These are phyloP conservation scores for Fukomys damarensis DNA, from an alignment of 2,113 vertebrate species.

Conservation along the genomic window DNA sequence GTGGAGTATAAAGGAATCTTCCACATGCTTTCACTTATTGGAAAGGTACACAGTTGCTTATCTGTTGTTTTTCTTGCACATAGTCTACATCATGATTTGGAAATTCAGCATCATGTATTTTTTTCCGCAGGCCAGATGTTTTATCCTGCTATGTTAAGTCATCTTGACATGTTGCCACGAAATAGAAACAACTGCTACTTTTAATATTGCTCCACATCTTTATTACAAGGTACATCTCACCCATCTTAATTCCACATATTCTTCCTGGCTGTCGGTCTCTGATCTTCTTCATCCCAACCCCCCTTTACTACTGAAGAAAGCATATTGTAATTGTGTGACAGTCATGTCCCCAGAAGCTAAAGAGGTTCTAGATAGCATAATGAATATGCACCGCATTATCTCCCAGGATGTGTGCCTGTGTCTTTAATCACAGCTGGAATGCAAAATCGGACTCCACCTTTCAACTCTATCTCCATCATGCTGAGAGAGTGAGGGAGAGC, in stretches of 20 bases:
- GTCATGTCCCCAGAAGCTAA: constrained; percentile 83
- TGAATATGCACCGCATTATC: constrained; percentile 86
- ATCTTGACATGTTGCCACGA: constrained; percentile 86
- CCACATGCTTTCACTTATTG: constrained; percentile 76
- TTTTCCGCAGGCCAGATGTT: constrained; percentile 84
- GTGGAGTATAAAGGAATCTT: constrained; percentile 70
- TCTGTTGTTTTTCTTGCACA: constrained; percentile 75
- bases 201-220: constrained; percentile 85
- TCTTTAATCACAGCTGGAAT: constrained; percentile 92
- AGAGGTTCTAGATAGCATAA: constrained; percentile 90
- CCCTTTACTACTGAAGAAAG: constrained; percentile 75
- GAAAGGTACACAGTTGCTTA: constrained; percentile 74
- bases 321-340: constrained; percentile 82
- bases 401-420: constrained; percentile 72
- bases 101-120: constrained; percentile 79
- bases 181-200: constrained; percentile 86
- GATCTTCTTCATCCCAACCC: constrained; percentile 56
- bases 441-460: constrained; percentile 90
- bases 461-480: constrained; percentile 91
- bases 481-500: constrained; percentile 89
- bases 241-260: constrained; percentile 85
- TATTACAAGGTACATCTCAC: constrained; percentile 83
- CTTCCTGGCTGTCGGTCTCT: constrained; percentile 67
- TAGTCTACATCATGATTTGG: constrained; percentile 81
- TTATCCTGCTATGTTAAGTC: constrained; percentile 84